Conservation (phyloP, 2,888 invertebrate genomes). For the Drosophila borborema region DNA sequence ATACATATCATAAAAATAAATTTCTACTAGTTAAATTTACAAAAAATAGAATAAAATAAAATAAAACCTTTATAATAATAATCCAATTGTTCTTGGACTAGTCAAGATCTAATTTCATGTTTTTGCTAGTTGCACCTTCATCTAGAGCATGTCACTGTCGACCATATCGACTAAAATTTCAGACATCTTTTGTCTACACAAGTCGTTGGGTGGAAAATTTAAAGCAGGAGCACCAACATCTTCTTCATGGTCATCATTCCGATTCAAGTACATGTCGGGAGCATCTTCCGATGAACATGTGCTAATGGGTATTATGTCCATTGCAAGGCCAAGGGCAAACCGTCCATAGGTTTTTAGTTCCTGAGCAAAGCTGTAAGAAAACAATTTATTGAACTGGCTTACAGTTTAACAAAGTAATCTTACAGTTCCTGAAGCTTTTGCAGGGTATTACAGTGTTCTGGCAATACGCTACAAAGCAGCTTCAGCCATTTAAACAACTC, state of each 20-base stretch:
- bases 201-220: slow-evolving; percentile 86
- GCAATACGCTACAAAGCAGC: slow-evolving; percentile 86
- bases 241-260: slow-evolving; percentile 81
- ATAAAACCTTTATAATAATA: not conserved
- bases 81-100: slow-evolving; percentile 3
- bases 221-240: slow-evolving; percentile 82
- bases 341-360: slow-evolving; percentile 88
- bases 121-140: not conserved
- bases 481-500: slow-evolving; percentile 87
- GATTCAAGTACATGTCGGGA: slow-evolving; percentile 88
- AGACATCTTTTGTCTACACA: slow-evolving; percentile 89
- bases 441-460: slow-evolving; percentile 84
- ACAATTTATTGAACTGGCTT: not conserved
- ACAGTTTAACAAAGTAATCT: not conserved
- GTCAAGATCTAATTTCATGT: slow-evolving; percentile 14
- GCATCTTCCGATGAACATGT: slow-evolving; percentile 90
- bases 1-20: slow-evolving; percentile 31
- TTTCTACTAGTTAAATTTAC: slow-evolving; percentile 38
- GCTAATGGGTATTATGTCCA: slow-evolving; percentile 90
- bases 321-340: slow-evolving; percentile 89
- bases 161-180: slow-evolving; percentile 89
- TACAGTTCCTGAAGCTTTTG: slow-evolving; percentile 85
- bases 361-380: slow-evolving; percentile 86
- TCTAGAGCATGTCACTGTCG: slow-evolving; percentile 87
- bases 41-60: slow-evolving; percentile 2